phyloP scores from a whole-genome alignment of 2,888 invertebrate genomes.

The Eudasyphora cyanicolor region DNA sequence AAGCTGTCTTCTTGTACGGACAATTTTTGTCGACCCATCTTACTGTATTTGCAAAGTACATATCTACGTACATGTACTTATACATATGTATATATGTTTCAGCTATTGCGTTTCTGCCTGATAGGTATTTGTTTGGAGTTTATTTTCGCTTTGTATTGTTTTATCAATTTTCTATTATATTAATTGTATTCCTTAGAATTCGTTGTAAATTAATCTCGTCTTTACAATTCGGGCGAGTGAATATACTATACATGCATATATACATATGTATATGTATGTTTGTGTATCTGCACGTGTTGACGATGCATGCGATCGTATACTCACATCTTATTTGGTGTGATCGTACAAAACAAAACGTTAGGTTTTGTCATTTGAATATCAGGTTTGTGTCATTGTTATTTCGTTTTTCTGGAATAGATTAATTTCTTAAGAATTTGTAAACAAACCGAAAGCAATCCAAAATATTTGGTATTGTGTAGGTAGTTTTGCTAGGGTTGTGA shows the following conservation, averaged over 20 bases:
- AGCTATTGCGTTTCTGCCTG: background rate
- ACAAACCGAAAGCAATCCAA: background rate
- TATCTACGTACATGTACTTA: too few species aligned
- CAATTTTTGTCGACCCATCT: too few species aligned
- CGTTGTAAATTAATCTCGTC: constrained; percentile 57
- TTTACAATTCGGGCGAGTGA: background rate
- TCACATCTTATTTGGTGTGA: too few species aligned
- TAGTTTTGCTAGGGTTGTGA: background rate
- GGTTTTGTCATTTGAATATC: background rate
- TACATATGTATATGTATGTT: background rate
- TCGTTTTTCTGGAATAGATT: background rate
- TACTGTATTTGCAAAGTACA: too few species aligned
- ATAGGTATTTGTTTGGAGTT: constrained; percentile 4
- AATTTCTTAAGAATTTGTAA: constrained; percentile 1
- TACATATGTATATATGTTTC: background rate
- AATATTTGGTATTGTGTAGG: background rate
- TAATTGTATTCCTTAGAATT: constrained; percentile 48
- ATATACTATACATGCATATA: background rate
- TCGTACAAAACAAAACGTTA: background rate
- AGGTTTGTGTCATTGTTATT: background rate
- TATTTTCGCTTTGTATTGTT: constrained; percentile 11
- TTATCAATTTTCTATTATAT: constrained; percentile 25
- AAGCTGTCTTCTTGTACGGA: too few species aligned
- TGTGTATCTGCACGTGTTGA: too few species aligned
- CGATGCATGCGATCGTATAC: too few species aligned